Evolutionary conservation across 2,888 invertebrate species (phyloP).

Genomic region (Harpalus rubripes): DNA sequence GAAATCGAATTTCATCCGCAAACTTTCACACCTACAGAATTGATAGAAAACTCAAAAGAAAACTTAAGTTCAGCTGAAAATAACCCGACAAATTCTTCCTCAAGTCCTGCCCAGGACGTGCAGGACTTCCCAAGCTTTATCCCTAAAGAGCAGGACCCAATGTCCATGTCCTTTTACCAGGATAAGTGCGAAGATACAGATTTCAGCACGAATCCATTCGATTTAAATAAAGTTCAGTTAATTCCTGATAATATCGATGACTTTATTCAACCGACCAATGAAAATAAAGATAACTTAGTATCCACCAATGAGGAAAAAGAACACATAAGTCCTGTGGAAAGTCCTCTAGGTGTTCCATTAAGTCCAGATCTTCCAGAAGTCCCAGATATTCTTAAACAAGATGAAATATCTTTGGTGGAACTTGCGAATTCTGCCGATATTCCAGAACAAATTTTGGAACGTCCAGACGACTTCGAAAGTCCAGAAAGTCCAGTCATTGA

Average conservation of each 20-base stretch:
- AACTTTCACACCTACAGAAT: conserved; percentile 10
- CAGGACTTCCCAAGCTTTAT: conserved; percentile 66
- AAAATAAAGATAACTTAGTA: neutral
- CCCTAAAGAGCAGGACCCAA: conserved; percentile 81
- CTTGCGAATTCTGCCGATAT: too few species aligned
- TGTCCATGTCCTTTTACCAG: conserved; percentile 84
- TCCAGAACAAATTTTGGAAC: too few species aligned
- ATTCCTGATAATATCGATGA: conserved; percentile 80
- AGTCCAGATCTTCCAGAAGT: conserved; percentile 34
- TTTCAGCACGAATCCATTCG: conserved; percentile 78
- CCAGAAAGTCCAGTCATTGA: too few species aligned
- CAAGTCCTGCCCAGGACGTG: conserved; percentile 70
- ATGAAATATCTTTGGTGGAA: neutral
- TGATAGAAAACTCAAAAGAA: conserved; percentile 20
- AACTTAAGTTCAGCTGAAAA: neutral
- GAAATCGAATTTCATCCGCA: conserved; percentile 76
- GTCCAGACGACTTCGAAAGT: neutral
- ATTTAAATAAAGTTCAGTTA: conserved; percentile 81
- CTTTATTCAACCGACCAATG: conserved; percentile 68
- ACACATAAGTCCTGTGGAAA: neutral
- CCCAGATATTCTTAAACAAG: neutral
- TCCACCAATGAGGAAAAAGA: neutral
- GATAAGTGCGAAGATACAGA: conserved; percentile 81
- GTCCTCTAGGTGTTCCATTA: conserved; percentile 8
- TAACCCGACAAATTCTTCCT: conserved; percentile 51